Percentiles rank a stretch among this genome's conserved stretches.
These are phyloP conservation scores for Amblyopsis rosae DNA, from an alignment of 2,113 vertebrate species.

Conservation along the genomic window DNA sequence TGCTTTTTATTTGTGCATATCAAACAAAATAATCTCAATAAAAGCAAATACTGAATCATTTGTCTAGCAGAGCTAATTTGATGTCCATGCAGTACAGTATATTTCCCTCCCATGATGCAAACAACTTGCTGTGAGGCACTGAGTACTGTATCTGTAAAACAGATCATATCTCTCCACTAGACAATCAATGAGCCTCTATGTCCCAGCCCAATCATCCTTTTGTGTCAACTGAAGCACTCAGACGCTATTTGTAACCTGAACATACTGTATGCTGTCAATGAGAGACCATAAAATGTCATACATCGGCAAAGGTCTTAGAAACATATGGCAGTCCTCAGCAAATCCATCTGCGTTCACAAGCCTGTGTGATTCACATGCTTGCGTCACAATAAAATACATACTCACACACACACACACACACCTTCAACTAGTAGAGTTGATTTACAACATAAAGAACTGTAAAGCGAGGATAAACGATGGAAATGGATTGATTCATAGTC, in stretches of 20 bases:
- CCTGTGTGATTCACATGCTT: too few species aligned
- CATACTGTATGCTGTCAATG: constrained; percentile 18
- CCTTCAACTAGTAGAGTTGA: too few species aligned
- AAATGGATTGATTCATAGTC: too few species aligned
- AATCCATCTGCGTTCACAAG: neutral
- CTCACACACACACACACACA: too few species aligned
- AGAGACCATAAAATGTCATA: constrained; percentile 20
- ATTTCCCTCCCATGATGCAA: too few species aligned
- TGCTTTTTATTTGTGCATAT: neutral
- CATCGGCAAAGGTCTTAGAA: constrained; percentile 17
- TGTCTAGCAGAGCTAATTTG: too few species aligned
- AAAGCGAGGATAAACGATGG: too few species aligned
- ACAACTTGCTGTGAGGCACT: too few species aligned
- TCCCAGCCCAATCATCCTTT: neutral
- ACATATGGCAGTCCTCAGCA: constrained; percentile 18
- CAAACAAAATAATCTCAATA: neutral
- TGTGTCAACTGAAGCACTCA: constrained; percentile 1
- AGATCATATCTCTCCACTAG: too few species aligned
- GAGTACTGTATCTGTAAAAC: too few species aligned
- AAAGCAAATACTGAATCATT: neutral
- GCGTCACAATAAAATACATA: neutral
- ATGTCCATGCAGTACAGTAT: too few species aligned
- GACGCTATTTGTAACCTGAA: constrained; percentile 7
- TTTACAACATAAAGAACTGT: too few species aligned
- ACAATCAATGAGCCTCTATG: neutral